A percentile compares a stretch with the other conserved stretches of the same genome.
Conservation (phyloP, 2,113 vertebrate genomes). For the Bujurquina vittata region DNA sequence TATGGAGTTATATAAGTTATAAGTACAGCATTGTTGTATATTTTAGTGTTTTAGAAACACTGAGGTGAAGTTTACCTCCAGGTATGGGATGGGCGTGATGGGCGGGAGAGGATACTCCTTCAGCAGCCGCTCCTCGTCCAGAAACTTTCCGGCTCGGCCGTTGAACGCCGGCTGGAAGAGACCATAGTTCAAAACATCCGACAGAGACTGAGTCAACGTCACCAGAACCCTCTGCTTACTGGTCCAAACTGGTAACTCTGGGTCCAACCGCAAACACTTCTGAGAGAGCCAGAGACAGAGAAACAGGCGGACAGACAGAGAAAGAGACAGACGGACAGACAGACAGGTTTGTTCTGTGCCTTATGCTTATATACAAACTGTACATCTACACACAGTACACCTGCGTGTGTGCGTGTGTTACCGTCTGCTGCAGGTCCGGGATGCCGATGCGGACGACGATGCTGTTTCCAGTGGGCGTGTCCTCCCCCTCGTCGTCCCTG, state of each 20-base stretch:
- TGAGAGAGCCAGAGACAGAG: slow-evolving; percentile 71
- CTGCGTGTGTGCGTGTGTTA: slow-evolving; percentile 69
- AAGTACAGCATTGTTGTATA: background rate
- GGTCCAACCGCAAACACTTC: slow-evolving; percentile 96
- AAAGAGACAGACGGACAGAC: slow-evolving; percentile 44
- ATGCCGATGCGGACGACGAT: slow-evolving; percentile 93
- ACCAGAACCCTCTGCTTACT: slow-evolving; percentile 97
- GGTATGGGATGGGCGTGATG: slow-evolving; percentile 89
- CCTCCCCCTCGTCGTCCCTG: slow-evolving; percentile 82
- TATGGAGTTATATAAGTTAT: background rate
- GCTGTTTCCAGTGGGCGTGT: slow-evolving; percentile 84
- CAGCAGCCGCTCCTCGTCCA: slow-evolving; percentile 94
- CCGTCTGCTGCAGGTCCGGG: slow-evolving; percentile 95
- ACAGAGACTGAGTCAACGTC: slow-evolving; percentile 94
- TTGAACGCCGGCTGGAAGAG: slow-evolving; percentile 97
- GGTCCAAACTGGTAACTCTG: slow-evolving; percentile 92
- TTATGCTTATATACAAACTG: slow-evolving; percentile 8
- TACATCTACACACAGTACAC: background rate
- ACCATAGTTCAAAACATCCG: slow-evolving; percentile 97
- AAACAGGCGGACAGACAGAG: slow-evolving; percentile 55
- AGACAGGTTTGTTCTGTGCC: slow-evolving; percentile 48
- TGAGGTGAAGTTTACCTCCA: slow-evolving; percentile 59
- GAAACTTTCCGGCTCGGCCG: slow-evolving; percentile 95
- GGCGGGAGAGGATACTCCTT: slow-evolving; percentile 92
- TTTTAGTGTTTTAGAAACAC: background rate